Percentiles rank a stretch among this genome's conserved stretches.
Evolutionary conservation across 1,140 invertebrate species (phyloP).

Genomic region (Eumeta japonica): DNA sequence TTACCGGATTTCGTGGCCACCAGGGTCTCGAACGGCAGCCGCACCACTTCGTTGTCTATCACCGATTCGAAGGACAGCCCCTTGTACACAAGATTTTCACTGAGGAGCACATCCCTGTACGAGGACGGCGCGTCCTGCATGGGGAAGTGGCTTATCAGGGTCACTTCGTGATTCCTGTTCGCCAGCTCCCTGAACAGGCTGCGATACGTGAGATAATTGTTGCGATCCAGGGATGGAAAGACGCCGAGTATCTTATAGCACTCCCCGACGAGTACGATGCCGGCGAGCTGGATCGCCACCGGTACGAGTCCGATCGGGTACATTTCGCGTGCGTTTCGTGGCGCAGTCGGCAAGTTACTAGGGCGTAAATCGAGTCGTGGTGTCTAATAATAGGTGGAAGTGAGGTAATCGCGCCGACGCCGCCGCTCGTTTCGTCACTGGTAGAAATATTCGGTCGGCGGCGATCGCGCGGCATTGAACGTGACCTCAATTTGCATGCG

Average conservation of each 20-base stretch:
- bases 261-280: constrained; percentile 24
- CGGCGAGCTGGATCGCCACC: constrained; percentile 25
- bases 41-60: constrained; percentile 41
- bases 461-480: constrained; percentile 26
- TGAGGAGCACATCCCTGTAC: constrained; percentile 60
- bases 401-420: constrained; percentile 46
- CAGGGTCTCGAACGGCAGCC: constrained; percentile 45
- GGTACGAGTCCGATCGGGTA: constrained; percentile 28
- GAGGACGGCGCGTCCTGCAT: constrained; percentile 47
- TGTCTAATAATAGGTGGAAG: constrained; percentile 50
- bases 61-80: constrained; percentile 45
- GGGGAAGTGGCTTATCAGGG: constrained; percentile 67
- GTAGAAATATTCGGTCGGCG: constrained; percentile 41
- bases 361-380: constrained; percentile 33
- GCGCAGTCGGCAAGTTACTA: constrained; percentile 37
- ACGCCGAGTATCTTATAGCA: constrained; percentile 63
- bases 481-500: constrained; percentile 31
- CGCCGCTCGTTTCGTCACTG: constrained; percentile 41
- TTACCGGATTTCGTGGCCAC: constrained; percentile 48
- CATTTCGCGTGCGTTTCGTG: constrained; percentile 30
- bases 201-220: constrained; percentile 69
- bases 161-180: constrained; percentile 66
- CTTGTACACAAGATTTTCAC: constrained; percentile 37
- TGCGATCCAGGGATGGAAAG: constrained; percentile 64
- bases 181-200: constrained; percentile 65